Evolutionary conservation across 1,140 invertebrate species (phyloP), one percentile per base, ranked within the genome.

Genomic region (Anastrepha obliqua): DNA sequence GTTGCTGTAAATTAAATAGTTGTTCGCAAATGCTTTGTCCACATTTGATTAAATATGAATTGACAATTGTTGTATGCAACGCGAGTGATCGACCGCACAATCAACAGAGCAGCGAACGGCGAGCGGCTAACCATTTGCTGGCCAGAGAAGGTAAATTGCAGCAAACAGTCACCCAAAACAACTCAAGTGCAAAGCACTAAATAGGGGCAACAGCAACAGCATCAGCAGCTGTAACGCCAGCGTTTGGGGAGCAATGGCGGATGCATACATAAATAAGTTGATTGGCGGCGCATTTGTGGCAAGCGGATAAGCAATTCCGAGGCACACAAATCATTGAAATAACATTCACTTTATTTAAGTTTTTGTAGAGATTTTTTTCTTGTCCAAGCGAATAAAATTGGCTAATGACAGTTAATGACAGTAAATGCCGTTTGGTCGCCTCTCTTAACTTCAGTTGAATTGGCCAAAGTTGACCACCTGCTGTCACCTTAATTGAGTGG

Each of bases 261-360:
- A 74, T 74, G 67, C 67, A 74, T 81, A 51, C 17, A 81, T n/a
- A 51, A 51, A 55, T 47, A 20, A 20, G 51, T 81, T 81, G 74
- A 81, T 81, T 81, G 74, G 74, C 74, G 74, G 74, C 74, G 6
- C 44, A 81, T 81, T 81, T 81, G 74, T 55, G 74, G 47, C 51
- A 47, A 81, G 74, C 74, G 74, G 74, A 81, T 81, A 47, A 81
- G 74, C 74, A n/a, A 81, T 81, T 81, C 74, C 74, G 74, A 47
- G n/a, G 74, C 74, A 55, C 17, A 81, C 74, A 81, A 81, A 81
- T 81, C 74, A 81, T 55, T 81, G 44, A n/a, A 81, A 81, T 81
- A 42, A 11, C 74, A 81, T 81, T 81, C 74, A 81, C 74, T 81
- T 81, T 29, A 81, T 81, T 81, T 81, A 81, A 55, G 47, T 39